Evolutionary conservation across 2,797 vertebrate genomes (phyloP), one percentile per base, ranked within the genome.

Genomic region (Hafferia zeledoni): DNA sequence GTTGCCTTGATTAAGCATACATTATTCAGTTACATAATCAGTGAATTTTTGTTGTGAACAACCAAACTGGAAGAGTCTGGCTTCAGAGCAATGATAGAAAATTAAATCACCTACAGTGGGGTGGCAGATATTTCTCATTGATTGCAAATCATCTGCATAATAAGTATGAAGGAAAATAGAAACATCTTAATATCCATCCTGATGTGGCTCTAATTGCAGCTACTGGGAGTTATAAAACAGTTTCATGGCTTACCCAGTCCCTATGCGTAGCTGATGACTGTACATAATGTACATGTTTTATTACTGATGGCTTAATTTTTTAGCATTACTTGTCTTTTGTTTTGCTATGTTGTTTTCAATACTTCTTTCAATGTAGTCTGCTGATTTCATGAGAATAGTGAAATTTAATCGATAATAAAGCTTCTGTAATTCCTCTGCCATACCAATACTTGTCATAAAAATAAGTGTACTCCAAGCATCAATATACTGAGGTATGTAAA

Each of bases 181-280:
- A 96, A 39, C 33, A 28, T 82, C 72, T 93, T 93, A 52, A 93
- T 95, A 86, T 83, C 57, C 44, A 22, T 88, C 46, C 43, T 78
- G 52, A 67, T 93, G 77, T 80, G 56, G 12, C 27, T 91, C 27
- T 81, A 84, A 83, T 71, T 94, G 79, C 80, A 46, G 44, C 84
- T 91, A 52, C 47, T 83, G 87, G 87, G 77, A 94, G 24, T 74
- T 94, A 37, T 69, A 83, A 92, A 87, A 55, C 37, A 65, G 43
- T 87, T 95, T 91, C 47, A 59, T 41, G 61, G 47, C 65, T 89
- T 87, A n/a, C 28, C 83, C 28, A 28, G 37, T 85, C 39, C 35
- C 65, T 78, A 4, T 39, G 50, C 33, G 19, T 69, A 77, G 78
- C 50, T 80, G 49, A 57, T 90, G 30, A n/a, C 65, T 93, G 53